phyloP scores from a whole-genome alignment of 2,113 vertebrate species.

The Sula dactylatra region DNA sequence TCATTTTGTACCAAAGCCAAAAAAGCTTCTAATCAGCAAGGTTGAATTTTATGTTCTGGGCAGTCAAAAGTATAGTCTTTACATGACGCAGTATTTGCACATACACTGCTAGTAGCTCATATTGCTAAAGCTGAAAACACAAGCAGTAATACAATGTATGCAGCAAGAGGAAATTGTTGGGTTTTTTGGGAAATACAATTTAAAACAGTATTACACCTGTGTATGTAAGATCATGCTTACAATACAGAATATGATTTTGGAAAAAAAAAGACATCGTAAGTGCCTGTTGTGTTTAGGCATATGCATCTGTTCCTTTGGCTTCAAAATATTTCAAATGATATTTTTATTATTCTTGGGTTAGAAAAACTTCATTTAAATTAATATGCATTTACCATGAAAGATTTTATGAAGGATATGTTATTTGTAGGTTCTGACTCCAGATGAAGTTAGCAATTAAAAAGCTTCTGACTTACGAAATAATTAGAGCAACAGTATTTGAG shows the following conservation, averaged over 20 bases:
- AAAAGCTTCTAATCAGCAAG: background rate
- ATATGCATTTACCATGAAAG: background rate
- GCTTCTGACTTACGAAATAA: background rate
- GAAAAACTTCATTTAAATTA: background rate
- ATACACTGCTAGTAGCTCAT: background rate
- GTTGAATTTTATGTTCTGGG: background rate
- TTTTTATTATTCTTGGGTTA: background rate
- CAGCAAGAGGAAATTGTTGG: background rate
- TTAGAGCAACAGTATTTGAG: background rate
- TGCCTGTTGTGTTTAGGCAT: background rate
- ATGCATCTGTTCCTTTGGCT: background rate
- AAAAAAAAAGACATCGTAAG: background rate
- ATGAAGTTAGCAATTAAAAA: background rate
- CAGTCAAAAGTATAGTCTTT: background rate
- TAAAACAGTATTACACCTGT: background rate
- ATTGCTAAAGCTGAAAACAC: background rate
- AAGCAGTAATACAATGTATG: background rate
- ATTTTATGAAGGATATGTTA: background rate
- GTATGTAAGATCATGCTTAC: background rate
- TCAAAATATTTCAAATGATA: background rate
- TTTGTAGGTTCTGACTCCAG: background rate
- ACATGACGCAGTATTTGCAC: background rate
- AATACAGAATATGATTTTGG: background rate
- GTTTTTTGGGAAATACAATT: background rate
- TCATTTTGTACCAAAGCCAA: background rate